Percentiles rank a stretch among this genome's conserved stretches.
Evolutionary conservation across 2,888 invertebrate species (phyloP).

Genomic region (Hemicrepidius hirtus): DNA sequence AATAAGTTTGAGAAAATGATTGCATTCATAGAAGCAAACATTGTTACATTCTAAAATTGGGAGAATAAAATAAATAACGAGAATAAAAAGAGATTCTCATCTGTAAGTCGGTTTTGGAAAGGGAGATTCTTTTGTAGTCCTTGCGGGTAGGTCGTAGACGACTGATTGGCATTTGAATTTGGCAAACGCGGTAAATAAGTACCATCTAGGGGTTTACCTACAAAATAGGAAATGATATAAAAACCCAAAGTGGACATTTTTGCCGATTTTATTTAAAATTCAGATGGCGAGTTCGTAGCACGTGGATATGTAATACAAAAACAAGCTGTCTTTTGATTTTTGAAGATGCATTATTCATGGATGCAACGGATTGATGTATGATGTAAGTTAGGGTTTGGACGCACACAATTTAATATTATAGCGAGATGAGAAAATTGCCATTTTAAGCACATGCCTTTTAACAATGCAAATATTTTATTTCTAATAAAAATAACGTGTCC

Average conservation of each 20-base stretch:
- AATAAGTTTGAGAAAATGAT: too few species aligned
- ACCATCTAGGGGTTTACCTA: conserved; percentile 65
- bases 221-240: conserved; percentile 62
- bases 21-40: too few species aligned
- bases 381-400: conserved; percentile 36
- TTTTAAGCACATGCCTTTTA: not conserved
- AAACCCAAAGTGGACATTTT: conserved; percentile 58
- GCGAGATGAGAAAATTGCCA: not conserved
- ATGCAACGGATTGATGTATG: conserved; percentile 49
- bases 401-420: conserved; percentile 28
- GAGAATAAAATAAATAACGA: too few species aligned
- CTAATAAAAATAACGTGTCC: conserved; percentile 37
- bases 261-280: conserved; percentile 59
- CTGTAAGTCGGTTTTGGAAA: conserved; percentile 15
- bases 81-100: not conserved
- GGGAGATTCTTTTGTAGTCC: conserved; percentile 28
- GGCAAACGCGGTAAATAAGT: conserved; percentile 65
- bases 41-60: too few species aligned
- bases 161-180: conserved; percentile 67
- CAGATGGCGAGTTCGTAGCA: conserved; percentile 55
- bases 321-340: conserved; percentile 64
- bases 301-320: conserved; percentile 60
- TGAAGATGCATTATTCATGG: conserved; percentile 65
- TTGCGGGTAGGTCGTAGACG: conserved; percentile 48
- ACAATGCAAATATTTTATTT: conserved; percentile 6